A percentile compares a stretch with the other conserved stretches of the same genome.
Conservation (phyloP, 2,888 invertebrate species). For the Chelonus formosanus region DNA sequence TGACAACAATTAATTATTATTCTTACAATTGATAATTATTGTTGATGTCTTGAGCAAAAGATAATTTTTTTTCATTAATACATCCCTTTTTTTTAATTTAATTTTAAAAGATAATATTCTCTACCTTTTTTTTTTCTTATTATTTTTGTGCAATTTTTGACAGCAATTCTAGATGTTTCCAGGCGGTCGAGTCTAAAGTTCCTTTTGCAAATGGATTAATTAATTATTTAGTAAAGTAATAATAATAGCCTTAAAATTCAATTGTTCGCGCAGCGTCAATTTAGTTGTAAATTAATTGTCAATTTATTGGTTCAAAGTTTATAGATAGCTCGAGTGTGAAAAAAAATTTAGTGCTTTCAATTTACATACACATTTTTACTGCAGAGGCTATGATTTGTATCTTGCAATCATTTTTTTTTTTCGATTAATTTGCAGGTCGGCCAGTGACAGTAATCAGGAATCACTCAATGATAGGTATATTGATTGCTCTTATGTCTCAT, state of each 20-base stretch:
- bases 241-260: conserved; percentile 6
- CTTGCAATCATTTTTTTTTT: conserved; percentile 38
- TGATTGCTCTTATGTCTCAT: neutral
- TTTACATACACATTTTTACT: conserved; percentile 28
- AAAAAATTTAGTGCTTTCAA: conserved; percentile 27
- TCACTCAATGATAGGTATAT: conserved; percentile 62
- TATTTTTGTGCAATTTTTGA: conserved; percentile 46
- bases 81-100: neutral
- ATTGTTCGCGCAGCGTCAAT: too few relatives aligned
- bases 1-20: conserved; percentile 15
- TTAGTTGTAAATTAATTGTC: too few relatives aligned
- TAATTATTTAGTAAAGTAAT: conserved; percentile 33
- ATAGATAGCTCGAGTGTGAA: too few relatives aligned
- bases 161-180: conserved; percentile 59
- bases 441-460: conserved; percentile 57
- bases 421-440: conserved; percentile 61
- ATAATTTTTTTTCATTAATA: too few relatives aligned
- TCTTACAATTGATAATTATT: conserved; percentile 39
- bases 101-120: neutral
- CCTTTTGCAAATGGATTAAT: conserved; percentile 51
- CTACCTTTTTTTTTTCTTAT: conserved; percentile 39
- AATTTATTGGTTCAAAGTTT: too few relatives aligned
- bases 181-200: conserved; percentile 56
- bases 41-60: conserved; percentile 40
- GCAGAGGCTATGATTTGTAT: conserved; percentile 7